Percentiles rank a stretch among this genome's conserved stretches.
These are phyloP conservation scores for Cancer borealis DNA, from an alignment of 2,888 invertebrate genomes.

Conservation along the genomic window DNA sequence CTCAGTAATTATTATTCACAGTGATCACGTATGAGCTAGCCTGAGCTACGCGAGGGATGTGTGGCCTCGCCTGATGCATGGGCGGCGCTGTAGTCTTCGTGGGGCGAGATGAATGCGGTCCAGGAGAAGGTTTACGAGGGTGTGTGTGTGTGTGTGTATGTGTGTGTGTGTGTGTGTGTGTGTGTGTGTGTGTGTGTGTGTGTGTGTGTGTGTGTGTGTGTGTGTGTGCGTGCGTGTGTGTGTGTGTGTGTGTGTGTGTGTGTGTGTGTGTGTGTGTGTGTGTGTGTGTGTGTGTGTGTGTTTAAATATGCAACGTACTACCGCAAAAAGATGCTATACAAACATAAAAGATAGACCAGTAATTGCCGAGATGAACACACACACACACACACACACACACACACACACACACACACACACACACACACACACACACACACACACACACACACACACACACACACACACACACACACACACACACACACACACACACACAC, in stretches of 20 bases:
- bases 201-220: slow-evolving; percentile 47
- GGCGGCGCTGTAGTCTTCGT: slow-evolving; percentile 29
- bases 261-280: slow-evolving; percentile 39
- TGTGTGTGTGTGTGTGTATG: slow-evolving; percentile 26
- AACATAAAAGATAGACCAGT: neutral
- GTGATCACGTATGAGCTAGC: slow-evolving; percentile 45
- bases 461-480: too few relatives aligned
- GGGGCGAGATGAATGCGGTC: slow-evolving; percentile 38
- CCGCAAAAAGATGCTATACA: neutral
- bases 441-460: too few relatives aligned
- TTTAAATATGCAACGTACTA: neutral
- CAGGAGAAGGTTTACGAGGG: slow-evolving; percentile 23
- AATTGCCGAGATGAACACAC: neutral
- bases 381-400: too few relatives aligned
- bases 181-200: slow-evolving; percentile 39
- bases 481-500: too few relatives aligned
- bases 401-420: too few relatives aligned
- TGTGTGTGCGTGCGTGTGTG: slow-evolving; percentile 50
- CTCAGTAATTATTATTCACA: slow-evolving; percentile 49
- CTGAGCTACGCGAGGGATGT: slow-evolving; percentile 47
- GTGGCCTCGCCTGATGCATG: slow-evolving; percentile 31
- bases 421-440: too few relatives aligned
- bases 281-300: neutral
- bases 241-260: slow-evolving; percentile 51
- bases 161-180: slow-evolving; percentile 36